These are phyloP conservation scores for Cecropterus lyciades DNA, from an alignment of 1,140 invertebrate genomes.

Conservation along the genomic window DNA sequence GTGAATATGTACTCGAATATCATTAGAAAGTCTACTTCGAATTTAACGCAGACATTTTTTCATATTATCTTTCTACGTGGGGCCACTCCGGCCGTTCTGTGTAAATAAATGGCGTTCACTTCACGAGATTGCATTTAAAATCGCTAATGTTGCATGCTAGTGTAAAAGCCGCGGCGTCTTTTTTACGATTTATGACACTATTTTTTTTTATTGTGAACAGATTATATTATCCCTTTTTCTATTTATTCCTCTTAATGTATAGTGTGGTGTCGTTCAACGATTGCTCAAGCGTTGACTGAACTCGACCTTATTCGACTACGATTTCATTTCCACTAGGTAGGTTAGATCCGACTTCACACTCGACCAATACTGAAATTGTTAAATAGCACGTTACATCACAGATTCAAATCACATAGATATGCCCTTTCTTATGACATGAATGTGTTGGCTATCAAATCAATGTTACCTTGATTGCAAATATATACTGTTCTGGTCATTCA, in stretches of 20 bases:
- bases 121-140: constrained; percentile 78
- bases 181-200: constrained; percentile 42
- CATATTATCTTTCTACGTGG: constrained; percentile 49
- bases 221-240: constrained; percentile 43
- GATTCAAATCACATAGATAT: no score
- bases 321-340: constrained; percentile 13
- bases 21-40: constrained; percentile 69
- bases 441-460: no score
- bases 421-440: no score
- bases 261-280: constrained; percentile 53
- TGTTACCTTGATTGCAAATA: no score
- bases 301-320: constrained; percentile 30
- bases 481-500: no score
- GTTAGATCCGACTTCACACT: constrained; percentile 1
- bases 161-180: constrained; percentile 51
- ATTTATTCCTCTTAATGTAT: constrained; percentile 46
- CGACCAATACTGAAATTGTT: constrained; percentile 28
- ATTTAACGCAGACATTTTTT: constrained; percentile 58
- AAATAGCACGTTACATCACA: constrained; percentile 42
- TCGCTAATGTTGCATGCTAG: constrained; percentile 78
- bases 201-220: constrained; percentile 46
- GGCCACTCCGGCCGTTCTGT: constrained; percentile 53
- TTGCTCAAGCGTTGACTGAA: constrained; percentile 76
- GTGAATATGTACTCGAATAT: constrained; percentile 83
- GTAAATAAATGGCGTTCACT: constrained; percentile 81